Evolutionary conservation across 2,113 vertebrate genomes (phyloP).

Genomic region (Corapipo altera): DNA sequence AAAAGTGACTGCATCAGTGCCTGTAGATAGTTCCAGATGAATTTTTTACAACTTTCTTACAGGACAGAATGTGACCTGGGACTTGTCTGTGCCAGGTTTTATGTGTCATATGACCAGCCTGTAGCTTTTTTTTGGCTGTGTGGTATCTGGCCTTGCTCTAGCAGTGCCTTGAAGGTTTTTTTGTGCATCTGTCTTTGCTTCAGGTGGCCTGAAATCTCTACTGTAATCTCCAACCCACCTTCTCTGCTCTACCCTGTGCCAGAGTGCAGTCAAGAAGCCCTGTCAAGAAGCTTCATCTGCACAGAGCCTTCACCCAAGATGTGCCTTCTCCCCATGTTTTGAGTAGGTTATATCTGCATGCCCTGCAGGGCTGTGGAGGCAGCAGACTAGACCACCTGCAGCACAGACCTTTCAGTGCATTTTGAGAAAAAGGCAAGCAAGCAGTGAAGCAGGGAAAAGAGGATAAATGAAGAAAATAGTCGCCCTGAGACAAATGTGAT

Average conservation of each 20-base stretch:
- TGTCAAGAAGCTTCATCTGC: not conserved
- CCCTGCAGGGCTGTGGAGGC: fast-evolving
- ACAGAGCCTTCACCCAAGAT: not conserved
- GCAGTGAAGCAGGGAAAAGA: not conserved
- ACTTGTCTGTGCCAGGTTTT: not conserved
- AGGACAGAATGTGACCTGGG: not conserved
- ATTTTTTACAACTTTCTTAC: not conserved
- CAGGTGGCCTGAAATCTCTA: not conserved
- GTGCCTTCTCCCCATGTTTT: not conserved
- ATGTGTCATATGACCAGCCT: not conserved
- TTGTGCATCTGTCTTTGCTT: not conserved
- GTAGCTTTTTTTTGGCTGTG: not conserved
- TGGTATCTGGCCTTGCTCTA: not conserved
- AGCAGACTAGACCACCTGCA: not conserved
- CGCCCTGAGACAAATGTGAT: not conserved
- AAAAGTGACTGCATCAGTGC: not conserved
- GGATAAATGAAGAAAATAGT: slow-evolving; percentile 26
- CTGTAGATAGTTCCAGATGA: not conserved
- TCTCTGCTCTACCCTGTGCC: not conserved
- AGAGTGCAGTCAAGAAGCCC: not conserved
- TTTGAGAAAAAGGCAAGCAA: not conserved
- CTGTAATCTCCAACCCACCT: fast-evolving
- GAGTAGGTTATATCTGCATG: not conserved
- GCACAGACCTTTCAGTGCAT: not conserved
- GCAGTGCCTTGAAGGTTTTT: not conserved